These are phyloP conservation scores for Heliothis peltigera DNA, from an alignment of 2,888 invertebrate species.

Conservation along the genomic window DNA sequence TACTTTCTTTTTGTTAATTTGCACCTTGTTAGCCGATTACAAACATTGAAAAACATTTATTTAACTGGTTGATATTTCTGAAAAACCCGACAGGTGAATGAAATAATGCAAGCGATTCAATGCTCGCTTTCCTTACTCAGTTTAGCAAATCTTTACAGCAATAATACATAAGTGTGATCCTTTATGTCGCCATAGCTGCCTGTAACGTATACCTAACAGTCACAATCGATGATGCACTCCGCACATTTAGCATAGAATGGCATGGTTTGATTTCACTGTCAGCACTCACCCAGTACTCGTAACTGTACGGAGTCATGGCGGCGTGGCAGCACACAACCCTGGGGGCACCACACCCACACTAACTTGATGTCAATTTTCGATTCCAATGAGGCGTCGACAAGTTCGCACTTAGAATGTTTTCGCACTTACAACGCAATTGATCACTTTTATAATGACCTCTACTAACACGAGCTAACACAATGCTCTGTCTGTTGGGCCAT, in stretches of 20 bases:
- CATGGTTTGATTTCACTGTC: neutral
- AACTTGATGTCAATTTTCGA: neutral
- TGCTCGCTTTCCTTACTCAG: too few species aligned
- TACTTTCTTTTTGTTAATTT: slow-evolving; percentile 29
- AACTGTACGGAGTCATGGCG: slow-evolving; percentile 9
- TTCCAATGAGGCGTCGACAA: neutral
- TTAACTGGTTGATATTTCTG: neutral
- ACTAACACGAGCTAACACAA: neutral
- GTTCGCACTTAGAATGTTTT: neutral
- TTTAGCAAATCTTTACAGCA: too few species aligned
- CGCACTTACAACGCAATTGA: neutral
- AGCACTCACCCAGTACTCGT: slow-evolving; percentile 12
- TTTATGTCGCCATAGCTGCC: too few species aligned
- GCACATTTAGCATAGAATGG: too few species aligned
- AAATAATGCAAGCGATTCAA: too few species aligned
- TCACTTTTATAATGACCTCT: neutral
- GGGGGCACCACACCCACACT: neutral
- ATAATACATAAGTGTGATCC: too few species aligned
- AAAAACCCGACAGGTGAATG: neutral
- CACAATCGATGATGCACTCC: too few species aligned
- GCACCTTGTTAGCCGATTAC: slow-evolving; percentile 32
- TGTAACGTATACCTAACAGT: too few species aligned
- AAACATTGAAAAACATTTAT: neutral
- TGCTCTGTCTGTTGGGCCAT: neutral
- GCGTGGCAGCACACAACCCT: neutral